These are phyloP conservation scores for Musca vetustissima DNA, from an alignment of 1,140 invertebrate genomes.

Conservation along the genomic window DNA sequence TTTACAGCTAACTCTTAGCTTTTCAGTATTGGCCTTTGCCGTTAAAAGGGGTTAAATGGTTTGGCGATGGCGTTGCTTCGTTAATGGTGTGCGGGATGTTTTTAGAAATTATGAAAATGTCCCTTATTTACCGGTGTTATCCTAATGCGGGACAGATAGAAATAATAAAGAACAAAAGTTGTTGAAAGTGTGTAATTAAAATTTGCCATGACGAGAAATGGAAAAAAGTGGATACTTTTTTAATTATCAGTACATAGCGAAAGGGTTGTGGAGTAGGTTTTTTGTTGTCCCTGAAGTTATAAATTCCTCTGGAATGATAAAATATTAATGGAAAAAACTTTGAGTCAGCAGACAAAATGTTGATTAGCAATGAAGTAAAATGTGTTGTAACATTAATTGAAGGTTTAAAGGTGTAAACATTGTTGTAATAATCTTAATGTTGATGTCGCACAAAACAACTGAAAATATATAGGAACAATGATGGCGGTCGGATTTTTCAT, in stretches of 20 bases:
- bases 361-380: too few relatives aligned
- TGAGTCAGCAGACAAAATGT: too few relatives aligned
- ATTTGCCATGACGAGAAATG: conserved; percentile 10
- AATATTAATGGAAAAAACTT: too few relatives aligned
- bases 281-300: too few relatives aligned
- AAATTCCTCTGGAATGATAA: too few relatives aligned
- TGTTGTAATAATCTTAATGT: too few relatives aligned
- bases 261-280: too few relatives aligned
- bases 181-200: conserved; percentile 20
- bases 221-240: background rate
- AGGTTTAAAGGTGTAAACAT: too few relatives aligned
- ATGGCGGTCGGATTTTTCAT: too few relatives aligned
- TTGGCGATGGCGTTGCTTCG: conserved; percentile 10
- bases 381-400: too few relatives aligned
- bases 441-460: too few relatives aligned
- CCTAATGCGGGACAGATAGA: background rate
- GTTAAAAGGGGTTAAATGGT: conserved; percentile 12
- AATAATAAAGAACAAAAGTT: conserved; percentile 2
- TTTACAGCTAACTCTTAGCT: background rate
- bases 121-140: conserved; percentile 7
- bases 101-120: conserved; percentile 34
- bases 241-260: conserved; percentile 7
- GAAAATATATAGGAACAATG: too few relatives aligned
- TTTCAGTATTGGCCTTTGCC: background rate
- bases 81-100: conserved; percentile 5